Evolutionary conservation across 2,113 vertebrate genomes (phyloP), one percentile per base, ranked within the genome.

Genomic region (Micromys minutus): DNA sequence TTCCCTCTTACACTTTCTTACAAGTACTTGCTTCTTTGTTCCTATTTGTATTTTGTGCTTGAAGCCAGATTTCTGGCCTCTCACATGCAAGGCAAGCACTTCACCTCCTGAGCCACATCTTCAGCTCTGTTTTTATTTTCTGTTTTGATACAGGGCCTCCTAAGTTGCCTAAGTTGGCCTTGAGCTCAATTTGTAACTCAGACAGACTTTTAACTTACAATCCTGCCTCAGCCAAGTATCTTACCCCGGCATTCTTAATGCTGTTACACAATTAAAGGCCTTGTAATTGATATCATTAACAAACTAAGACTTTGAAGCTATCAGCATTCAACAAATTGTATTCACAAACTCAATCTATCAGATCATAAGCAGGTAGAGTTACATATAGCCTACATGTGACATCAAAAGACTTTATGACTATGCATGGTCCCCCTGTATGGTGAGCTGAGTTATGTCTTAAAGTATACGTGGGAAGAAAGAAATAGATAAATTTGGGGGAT

Each of bases 241-340:
- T 72, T 39, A 17, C 52, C 42, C 0, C 4, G 50, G 9, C 71
- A 42, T 2, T 87, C 45, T 86, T 42, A n/a, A 45, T 39, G 69
- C 9, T 12, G 6, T 80, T 88, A 90, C 81, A 7, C 29, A 39
- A 10, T n/a, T 52, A 21, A 94, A 90, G 26, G 1, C 22, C 50
- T 87, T 88, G 52, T 87, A 31, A 31, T 29, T 88, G 63, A 50
- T 65, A 24, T 2, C 65, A 17, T 50, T 34, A 88, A 22, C 7
- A 61, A 52, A 55, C 34, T 57, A 74, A 92, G 86, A 59, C 22
- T 84, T 93, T 55, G 50, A 89, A 95, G 21, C 72, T 45, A n/a
- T 59, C 26, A 24, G 39, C 52, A 72, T 15, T 42, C 59, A 55
- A 77, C 36, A 72, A 69, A 42, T 34, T 10, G 17, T 15, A 45